Evolutionary conservation across 2,113 vertebrate genomes (phyloP), one percentile per base, ranked within the genome.

Genomic region (Colistium nudipinnis): DNA sequence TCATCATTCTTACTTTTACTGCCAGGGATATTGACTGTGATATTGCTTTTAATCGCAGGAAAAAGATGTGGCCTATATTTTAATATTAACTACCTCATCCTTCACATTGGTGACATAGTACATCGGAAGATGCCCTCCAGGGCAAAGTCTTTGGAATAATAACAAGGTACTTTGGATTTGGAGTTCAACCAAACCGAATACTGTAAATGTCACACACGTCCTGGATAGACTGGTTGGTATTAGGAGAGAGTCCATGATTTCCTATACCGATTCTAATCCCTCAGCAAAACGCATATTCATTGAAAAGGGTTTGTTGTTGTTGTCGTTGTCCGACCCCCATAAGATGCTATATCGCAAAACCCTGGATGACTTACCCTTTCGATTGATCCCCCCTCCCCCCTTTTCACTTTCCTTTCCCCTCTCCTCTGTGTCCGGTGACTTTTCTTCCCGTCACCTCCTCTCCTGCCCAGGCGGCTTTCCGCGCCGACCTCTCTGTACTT

Each of bases 401-500:
- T 45, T 35, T 54, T 6, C 17, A 47, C 10, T 49, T 31, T 61
- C 8, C 38, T n/a, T 14, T 24, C 20, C 14, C 17, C 35, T 62
- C 19, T 25, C 24, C n/a, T 14, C 65, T 47, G n/a, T n/a, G n/a
- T 56, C 6, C 8, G 62, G 47, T 51, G 24, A 12, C 4, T 55
- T 22, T 19, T 54, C 39, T 20, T 16, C 43, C 20, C 14, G 7
- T 62, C 49, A 12, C 7, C n/a, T 27, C 22, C 16, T 17, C 22
- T n/a, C 19, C 16, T 31, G 36, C 2, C 62, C 74, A 98, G 97
- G 96, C 97, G 35, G 91, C 91, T 28, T 95, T 98, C 87, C 95
- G 84, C 68, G 94, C 91, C 0, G 94, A 97, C 78, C 89, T 99
- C 65, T 92, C 95, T 33, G 91, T 83, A 11, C 95, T 99, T 28